phyloP scores from a whole-genome alignment of 2,888 invertebrate species.

The Hyppa rectilinea region DNA sequence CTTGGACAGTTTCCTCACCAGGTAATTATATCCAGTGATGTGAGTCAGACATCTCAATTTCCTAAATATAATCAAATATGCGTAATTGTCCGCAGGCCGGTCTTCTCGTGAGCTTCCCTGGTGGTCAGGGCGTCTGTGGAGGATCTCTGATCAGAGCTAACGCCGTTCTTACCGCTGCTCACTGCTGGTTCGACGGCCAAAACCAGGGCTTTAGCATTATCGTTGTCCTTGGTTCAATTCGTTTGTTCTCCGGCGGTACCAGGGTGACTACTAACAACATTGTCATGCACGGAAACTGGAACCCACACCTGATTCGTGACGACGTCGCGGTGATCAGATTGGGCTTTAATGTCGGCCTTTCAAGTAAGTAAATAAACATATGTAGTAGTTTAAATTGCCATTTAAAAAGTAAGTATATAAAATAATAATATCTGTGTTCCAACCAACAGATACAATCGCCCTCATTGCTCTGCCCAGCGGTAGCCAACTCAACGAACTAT shows the following conservation, averaged over 20 bases:
- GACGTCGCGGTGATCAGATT: conserved; percentile 66
- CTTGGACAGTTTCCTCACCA: conserved; percentile 67
- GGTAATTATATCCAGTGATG: conserved; percentile 52
- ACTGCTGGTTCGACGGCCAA: conserved; percentile 80
- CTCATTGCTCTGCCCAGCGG: background rate
- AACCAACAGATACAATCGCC: background rate
- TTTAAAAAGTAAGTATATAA: background rate
- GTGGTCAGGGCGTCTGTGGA: conserved; percentile 73
- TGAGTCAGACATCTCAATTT: no score
- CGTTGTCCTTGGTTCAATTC: conserved; percentile 75
- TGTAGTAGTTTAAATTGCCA: background rate
- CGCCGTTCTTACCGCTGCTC: conserved; percentile 78
- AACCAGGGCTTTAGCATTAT: conserved; percentile 73
- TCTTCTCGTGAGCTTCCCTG: conserved; percentile 34
- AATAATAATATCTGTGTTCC: background rate
- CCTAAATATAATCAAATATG: background rate
- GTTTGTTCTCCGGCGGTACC: conserved; percentile 75
- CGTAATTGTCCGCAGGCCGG: conserved; percentile 50
- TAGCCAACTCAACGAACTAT: no score
- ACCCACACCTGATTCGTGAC: conserved; percentile 71
- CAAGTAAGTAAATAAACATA: conserved; percentile 8
- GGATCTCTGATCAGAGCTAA: conserved; percentile 71
- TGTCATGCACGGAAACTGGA: conserved; percentile 73
- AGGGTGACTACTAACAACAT: conserved; percentile 69
- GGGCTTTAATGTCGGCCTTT: background rate